A percentile compares a stretch with the other conserved stretches of the same genome.
phyloP scores from a whole-genome alignment of 30 jellyfish, hydroid and myxozoan species.

The Calvadosia cruxmelitensis region DNA sequence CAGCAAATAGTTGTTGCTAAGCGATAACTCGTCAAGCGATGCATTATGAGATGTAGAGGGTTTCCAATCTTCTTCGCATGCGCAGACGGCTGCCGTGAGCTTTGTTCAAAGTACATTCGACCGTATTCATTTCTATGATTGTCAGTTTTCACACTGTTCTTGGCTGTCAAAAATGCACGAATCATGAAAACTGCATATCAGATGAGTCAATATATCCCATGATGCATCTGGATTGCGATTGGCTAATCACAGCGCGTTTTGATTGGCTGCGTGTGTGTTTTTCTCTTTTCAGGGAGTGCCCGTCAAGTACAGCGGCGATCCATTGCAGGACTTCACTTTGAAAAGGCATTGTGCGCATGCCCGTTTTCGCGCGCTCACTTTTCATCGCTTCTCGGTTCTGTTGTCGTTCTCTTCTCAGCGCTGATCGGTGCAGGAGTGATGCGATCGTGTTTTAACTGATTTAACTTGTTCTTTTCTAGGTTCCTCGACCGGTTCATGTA shows the following conservation, averaged over 20 bases:
- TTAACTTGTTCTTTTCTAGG: conserved; percentile 21
- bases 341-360: conserved; percentile 20
- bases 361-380: not conserved
- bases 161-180: too few species aligned
- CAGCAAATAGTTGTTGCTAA: too few species aligned
- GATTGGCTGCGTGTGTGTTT: not conserved
- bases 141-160: too few species aligned
- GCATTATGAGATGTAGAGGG: too few species aligned
- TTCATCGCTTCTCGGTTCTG: not conserved
- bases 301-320: conserved; percentile 83
- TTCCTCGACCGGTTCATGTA: conserved; percentile 90
- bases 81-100: too few species aligned
- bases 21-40: too few species aligned
- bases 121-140: too few species aligned
- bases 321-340: conserved; percentile 85
- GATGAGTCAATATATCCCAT: too few species aligned
- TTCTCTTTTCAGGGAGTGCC: conserved; percentile 30
- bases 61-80: too few species aligned
- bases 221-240: too few species aligned
- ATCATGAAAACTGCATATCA: too few species aligned
- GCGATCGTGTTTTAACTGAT: not conserved
- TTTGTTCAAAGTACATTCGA: too few species aligned
- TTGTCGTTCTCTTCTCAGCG: not conserved
- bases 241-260: not conserved
- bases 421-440: not conserved